Base-by-base conservation (phyloP, 2,113 vertebrate species). In the Syrmaticus mikado region DNA sequence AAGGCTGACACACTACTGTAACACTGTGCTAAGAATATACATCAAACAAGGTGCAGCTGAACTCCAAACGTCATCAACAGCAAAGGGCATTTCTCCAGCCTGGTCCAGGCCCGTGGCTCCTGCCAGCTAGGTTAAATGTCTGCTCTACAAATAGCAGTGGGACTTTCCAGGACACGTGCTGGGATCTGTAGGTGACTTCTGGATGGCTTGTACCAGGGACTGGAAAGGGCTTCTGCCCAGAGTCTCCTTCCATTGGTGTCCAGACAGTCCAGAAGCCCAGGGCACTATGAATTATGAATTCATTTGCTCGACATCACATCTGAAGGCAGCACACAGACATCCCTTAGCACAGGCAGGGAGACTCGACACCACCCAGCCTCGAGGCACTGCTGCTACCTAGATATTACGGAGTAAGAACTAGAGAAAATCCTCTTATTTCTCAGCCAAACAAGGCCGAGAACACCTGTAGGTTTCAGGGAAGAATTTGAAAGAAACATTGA, bases 351-450 rank as follows among this genome's bases (percentile, higher is more conserved):
- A 73, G 11, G 20, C 10, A 55, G 38, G 36, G 45, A 38, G 41
- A 87, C 20, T 30, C 32, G 68, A 82, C 55, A 85, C 11, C 64
- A 57, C 30, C 5, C 80, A 64, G 50, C 30, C 86, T 74, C 7
- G 5, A 62, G 18, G 50, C 36, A 61, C 27, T 76, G 28, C 64
- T 92, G 45, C 50, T 74, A 52, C 10, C 32, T 6, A 82, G 36
- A 27, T 20, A 5, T 20, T 43, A 68, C 0, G 1, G 34, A n/a
- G 50, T 67, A 82, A 57, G 16, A 20, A 27, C 55, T n/a, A 0
- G 0, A 67, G 13, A 7, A 38, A 77, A 75, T 21, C 45, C 13
- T 68, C 21, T 45, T 79, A 34, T 38, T 90, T 41, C 61, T 80
- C 34, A 24, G 16, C 5, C 36, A 90, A 22, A 76, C 4, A 41